Conservation (phyloP, 2,113 vertebrate genomes). For the Menidia beryllina region DNA sequence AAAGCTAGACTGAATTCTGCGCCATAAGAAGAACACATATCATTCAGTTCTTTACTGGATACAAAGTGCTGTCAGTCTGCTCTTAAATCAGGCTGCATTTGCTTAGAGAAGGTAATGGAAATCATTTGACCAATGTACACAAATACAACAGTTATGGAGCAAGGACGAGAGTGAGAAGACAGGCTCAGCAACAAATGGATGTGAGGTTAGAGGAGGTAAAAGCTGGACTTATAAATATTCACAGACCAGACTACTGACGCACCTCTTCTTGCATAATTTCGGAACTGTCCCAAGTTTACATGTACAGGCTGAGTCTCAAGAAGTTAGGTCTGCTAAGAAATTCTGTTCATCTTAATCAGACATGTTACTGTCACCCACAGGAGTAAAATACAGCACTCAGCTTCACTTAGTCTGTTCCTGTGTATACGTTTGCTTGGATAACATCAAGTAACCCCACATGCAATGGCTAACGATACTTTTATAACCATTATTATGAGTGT, state of each 20-base stretch:
- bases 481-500: constrained; percentile 32
- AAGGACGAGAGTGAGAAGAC: constrained; percentile 31
- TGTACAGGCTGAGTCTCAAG: constrained; percentile 35
- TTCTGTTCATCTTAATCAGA: constrained; percentile 46
- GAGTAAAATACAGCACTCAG: background rate
- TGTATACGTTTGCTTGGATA: constrained; percentile 35
- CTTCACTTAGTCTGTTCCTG: background rate
- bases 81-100: constrained; percentile 34
- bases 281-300: constrained; percentile 55
- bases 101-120: background rate
- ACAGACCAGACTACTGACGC: constrained; percentile 70
- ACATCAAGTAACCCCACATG: constrained; percentile 42
- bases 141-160: constrained; percentile 19
- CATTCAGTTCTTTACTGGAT: constrained; percentile 10
- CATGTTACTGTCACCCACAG: constrained; percentile 11
- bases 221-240: constrained; percentile 73
- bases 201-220: constrained; percentile 75
- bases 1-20: constrained; percentile 10
- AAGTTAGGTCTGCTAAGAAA: constrained; percentile 34
- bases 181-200: constrained; percentile 65
- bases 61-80: constrained; percentile 32
- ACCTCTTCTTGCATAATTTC: constrained; percentile 61
- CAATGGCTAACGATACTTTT: constrained; percentile 36
- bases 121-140: constrained; percentile 40
- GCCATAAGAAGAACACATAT: constrained; percentile 26